Evolutionary conservation across 2,888 invertebrate genomes (phyloP), one percentile per base, ranked within the genome.

Genomic region (Spodoptera exigua): DNA sequence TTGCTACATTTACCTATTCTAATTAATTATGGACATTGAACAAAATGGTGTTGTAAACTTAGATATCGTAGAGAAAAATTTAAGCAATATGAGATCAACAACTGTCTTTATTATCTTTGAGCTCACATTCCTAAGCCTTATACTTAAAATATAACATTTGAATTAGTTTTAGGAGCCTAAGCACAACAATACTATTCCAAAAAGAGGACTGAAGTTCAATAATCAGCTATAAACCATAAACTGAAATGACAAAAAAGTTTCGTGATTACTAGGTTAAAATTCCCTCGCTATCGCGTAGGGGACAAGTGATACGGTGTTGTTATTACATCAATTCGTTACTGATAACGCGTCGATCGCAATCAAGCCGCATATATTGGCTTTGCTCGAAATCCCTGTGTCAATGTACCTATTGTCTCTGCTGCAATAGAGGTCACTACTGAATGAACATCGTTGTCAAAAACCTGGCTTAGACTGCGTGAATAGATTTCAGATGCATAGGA

Each of bases 271-370:
- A 57, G 54, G 64, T 69, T 60, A 65, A 67, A 76, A 69, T 61
- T 75, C 73, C 70, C 70, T 72, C 76, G 71, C 55, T 57, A 56
- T 84, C 83, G 85, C 80, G 76, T 67, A 47, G 82, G 83, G 86
- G 82, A 80, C 81, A 81, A 79, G 80, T 84, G 90, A 89, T 89
- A 90, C 76, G 78, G 76, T 80, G 86, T 63, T 66, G 79, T 88
- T 90, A 91, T 90, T 89, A 89, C 90, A 90, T 88, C 90, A 89
- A 90, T 91, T 87, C 86, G 84, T 87, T 86, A 86, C 87, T 89
- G 92, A 91, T 92, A 91, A 88, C 81, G 79, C 70, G 49, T 65
- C 81, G 80, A 85, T 82, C 80, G 85, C 88, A 88, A 92, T 90
- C 89, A 88, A 80, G 82, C 81, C 81, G 80, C 81, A 68, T 74